Conservation (phyloP, 2,113 vertebrate species). For the Struthio camelus region DNA sequence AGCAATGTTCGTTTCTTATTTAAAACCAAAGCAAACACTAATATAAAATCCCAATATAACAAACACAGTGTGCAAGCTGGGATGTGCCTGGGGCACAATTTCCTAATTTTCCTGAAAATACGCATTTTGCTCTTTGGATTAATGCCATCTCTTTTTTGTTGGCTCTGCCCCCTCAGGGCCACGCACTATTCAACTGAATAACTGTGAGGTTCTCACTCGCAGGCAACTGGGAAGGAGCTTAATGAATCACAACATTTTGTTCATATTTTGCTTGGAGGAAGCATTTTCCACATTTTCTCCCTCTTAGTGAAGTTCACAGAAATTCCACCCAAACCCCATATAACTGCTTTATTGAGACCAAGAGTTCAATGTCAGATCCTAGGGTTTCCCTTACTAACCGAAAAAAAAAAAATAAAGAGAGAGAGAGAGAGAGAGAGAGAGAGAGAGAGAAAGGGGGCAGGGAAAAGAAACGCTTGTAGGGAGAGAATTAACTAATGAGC, state of each 20-base stretch:
- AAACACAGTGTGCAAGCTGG: slow-evolving; percentile 30
- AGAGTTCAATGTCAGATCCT: slow-evolving; percentile 15
- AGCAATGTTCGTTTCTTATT: slow-evolving; percentile 40
- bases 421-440: no score
- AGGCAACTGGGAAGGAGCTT: slow-evolving; percentile 48
- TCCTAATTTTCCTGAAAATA: slow-evolving; percentile 70
- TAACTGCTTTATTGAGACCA: slow-evolving; percentile 28
- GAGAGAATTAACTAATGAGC: slow-evolving; percentile 35
- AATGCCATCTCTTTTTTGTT: slow-evolving; percentile 49
- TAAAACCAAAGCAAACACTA: slow-evolving; percentile 62
- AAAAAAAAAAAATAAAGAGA: no score
- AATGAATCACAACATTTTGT: slow-evolving; percentile 58
- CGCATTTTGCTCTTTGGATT: slow-evolving; percentile 64
- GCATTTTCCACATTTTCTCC: slow-evolving; percentile 49
- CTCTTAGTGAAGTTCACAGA: neutral
- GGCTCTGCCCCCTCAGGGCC: slow-evolving; percentile 34
- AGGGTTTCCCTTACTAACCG: neutral
- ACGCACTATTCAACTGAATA: slow-evolving; percentile 5
- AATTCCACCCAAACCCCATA: neutral
- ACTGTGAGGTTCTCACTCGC: slow-evolving; percentile 50
- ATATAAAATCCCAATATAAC: slow-evolving; percentile 47
- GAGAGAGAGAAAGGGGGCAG: neutral
- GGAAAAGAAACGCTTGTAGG: neutral
- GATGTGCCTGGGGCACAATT: slow-evolving; percentile 61
- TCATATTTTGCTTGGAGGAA: slow-evolving; percentile 46